These are phyloP conservation scores for Pampusana beccarii DNA, from an alignment of 2,113 vertebrate genomes.

Conservation along the genomic window DNA sequence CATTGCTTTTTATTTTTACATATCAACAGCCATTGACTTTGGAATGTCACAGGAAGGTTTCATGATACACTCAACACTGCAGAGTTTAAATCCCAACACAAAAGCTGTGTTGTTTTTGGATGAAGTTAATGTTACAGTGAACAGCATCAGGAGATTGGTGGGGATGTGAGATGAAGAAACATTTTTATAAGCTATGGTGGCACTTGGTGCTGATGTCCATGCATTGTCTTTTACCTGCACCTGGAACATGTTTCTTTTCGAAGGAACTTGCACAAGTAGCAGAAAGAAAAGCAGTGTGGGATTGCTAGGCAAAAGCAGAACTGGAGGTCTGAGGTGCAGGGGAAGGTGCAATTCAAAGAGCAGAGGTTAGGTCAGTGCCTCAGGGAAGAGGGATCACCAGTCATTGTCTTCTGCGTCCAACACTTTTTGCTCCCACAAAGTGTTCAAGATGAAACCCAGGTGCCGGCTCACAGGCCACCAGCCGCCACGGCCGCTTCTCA, in stretches of 20 bases:
- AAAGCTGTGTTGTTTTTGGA: background rate
- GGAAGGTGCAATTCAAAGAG: background rate
- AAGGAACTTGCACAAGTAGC: background rate
- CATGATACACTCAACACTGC: background rate
- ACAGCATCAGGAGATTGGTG: background rate
- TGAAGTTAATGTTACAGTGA: background rate
- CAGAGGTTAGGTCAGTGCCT: background rate
- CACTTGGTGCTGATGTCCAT: background rate
- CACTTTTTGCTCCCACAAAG: slow-evolving; percentile 75
- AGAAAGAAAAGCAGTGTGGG: background rate
- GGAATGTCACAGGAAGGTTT: background rate
- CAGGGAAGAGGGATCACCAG: slow-evolving; percentile 39
- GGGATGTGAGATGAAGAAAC: background rate
- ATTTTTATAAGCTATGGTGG: background rate
- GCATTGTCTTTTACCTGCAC: background rate
- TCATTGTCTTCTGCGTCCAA: slow-evolving; percentile 63
- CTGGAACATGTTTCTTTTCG: background rate
- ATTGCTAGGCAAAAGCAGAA: background rate
- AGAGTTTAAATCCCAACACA: background rate
- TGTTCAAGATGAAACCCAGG: slow-evolving; percentile 74
- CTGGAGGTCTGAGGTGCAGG: background rate
- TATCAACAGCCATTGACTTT: background rate
- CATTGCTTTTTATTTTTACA: slow-evolving; percentile 51
- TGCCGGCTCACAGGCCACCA: slow-evolving; percentile 68
- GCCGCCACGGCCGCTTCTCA: slow-evolving; percentile 47